Evolutionary conservation across 2,113 vertebrate genomes (phyloP), one percentile per base, ranked within the genome.

Genomic region (Amphilophus citrinellus): DNA sequence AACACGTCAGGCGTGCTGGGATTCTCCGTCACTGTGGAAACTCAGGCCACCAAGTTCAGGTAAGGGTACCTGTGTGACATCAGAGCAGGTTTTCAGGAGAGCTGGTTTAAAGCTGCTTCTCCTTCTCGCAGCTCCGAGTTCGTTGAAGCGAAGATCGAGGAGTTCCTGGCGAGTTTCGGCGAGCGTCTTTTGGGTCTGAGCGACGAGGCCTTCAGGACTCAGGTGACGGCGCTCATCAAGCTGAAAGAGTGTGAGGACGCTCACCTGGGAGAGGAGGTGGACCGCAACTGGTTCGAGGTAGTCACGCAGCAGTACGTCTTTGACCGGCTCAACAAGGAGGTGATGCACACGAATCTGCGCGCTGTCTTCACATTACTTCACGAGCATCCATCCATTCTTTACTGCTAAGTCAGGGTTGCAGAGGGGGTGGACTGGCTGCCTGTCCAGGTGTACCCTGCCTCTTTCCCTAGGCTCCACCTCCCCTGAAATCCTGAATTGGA

Each of bases 41-140:
- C 98, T 7, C 98, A 99, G 91, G 98, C 98, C 90, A 98, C 97
- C 37, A 99, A 98, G 92, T 99, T 96, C 96, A 99, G 97, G 98
- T 98, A 89, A 91, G 90, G 35, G 1, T 27, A 18, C 30, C 22
- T 47, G 57, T 77, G 15, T 27, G 58, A 71, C 18, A 18, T 57
- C 3, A 71, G 17, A 24, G 50, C 24, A 7, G 24, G 24, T n/a
- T 27, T 32, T 73, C 66, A 71, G 22, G 27, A 30, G 30, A 61
- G 27, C 20, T 10, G 53, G 2, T 57, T 35, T 22, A 50, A 14
- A 8, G 44, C 7, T 22, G 11, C 17, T 32, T 1, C 17, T 6
- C 0, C 50, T 71, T 32, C 13, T 85, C 78, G 15, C 92, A 99
- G 98, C 92, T 97, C 98, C 1, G 98, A 99, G 91, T 82, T 97